Evolutionary conservation across 2,888 invertebrate genomes (phyloP).

Genomic region (Synergus japonicus): DNA sequence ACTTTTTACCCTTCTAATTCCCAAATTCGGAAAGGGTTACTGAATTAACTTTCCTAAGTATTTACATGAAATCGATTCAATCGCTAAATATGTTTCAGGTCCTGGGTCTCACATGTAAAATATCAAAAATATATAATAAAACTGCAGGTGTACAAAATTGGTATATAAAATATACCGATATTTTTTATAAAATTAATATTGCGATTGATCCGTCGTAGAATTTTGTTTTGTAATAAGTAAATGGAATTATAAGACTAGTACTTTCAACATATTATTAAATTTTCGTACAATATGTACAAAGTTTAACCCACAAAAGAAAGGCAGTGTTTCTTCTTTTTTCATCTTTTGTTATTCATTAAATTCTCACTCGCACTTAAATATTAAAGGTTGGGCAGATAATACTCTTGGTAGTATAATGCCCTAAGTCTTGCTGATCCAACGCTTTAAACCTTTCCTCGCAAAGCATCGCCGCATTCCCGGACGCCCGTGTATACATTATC

Average conservation of each 20-base stretch:
- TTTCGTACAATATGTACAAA: slow-evolving; percentile 75
- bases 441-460: slow-evolving; percentile 71
- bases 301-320: slow-evolving; percentile 77
- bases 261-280: slow-evolving; percentile 75
- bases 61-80: slow-evolving; percentile 41
- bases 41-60: background rate
- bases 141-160: slow-evolving; percentile 52
- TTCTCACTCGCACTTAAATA: slow-evolving; percentile 77
- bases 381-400: slow-evolving; percentile 78
- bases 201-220: slow-evolving; percentile 1
- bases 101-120: slow-evolving; percentile 16
- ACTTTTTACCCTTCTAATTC: slow-evolving; percentile 54
- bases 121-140: slow-evolving; percentile 43
- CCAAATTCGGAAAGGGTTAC: background rate
- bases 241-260: slow-evolving; percentile 75
- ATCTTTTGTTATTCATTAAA: slow-evolving; percentile 66
- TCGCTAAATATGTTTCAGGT: slow-evolving; percentile 46
- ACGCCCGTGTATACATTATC: slow-evolving; percentile 65
- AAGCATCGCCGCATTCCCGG: slow-evolving; percentile 73
- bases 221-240: slow-evolving; percentile 50
- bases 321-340: slow-evolving; percentile 60
- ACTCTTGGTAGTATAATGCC: slow-evolving; percentile 77
- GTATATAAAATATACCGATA: background rate
- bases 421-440: slow-evolving; percentile 78
- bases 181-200: slow-evolving; percentile 27